A percentile compares a stretch with the other conserved stretches of the same genome.
phyloP scores from a whole-genome alignment of 2,113 vertebrate genomes.

The Epinephelus cyanopodus region DNA sequence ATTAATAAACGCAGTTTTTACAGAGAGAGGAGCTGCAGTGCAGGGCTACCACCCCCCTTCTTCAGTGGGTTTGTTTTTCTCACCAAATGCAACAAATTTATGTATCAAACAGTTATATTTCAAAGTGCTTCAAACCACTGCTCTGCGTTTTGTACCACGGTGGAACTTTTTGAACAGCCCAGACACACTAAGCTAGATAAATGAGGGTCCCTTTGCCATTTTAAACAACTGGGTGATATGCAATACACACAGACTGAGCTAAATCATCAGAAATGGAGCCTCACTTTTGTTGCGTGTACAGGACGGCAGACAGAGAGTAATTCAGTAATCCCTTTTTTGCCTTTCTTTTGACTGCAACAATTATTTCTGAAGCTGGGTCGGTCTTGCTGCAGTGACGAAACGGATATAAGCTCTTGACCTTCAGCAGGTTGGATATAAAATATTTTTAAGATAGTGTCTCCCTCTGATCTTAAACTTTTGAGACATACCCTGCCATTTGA shows the following conservation, averaged over 20 bases:
- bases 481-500: neutral
- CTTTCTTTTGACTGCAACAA: neutral
- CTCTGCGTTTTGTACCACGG: conserved; percentile 16
- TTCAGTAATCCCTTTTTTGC: neutral
- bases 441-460: neutral
- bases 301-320: neutral
- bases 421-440: neutral
- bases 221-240: conserved; percentile 32
- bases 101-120: neutral
- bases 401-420: conserved; percentile 1
- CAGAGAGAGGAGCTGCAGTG: neutral
- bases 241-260: conserved; percentile 7
- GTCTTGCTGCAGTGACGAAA: neutral
- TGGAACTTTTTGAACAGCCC: neutral
- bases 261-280: conserved; percentile 29
- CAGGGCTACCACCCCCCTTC: no score
- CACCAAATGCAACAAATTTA: conserved; percentile 1
- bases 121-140: neutral
- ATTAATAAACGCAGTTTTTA: conserved; percentile 7
- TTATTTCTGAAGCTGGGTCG: neutral
- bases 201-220: conserved; percentile 27
- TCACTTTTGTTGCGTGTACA: conserved; percentile 14
- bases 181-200: conserved; percentile 28
- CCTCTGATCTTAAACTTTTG: neutral
- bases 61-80: neutral